Percentiles rank a stretch among this genome's conserved stretches.
These are phyloP conservation scores for Toxotes jaculatrix DNA, from an alignment of 2,113 vertebrate species.

Conservation along the genomic window DNA sequence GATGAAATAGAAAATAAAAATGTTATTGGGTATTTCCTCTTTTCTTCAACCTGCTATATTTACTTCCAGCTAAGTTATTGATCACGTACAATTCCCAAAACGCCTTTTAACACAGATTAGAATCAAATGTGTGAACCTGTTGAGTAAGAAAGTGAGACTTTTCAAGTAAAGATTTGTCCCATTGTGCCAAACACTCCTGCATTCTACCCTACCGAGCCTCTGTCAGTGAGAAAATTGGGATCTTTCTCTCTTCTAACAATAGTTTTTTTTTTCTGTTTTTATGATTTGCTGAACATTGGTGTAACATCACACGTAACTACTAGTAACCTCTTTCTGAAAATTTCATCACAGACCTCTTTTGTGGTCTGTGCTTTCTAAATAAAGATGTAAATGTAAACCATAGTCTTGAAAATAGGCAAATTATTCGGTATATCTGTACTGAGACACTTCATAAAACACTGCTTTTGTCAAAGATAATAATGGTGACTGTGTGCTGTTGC, in stretches of 20 bases:
- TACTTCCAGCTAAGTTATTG: conserved; percentile 49
- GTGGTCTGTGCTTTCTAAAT: conserved; percentile 44
- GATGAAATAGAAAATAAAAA: not conserved
- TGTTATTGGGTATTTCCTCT: conserved; percentile 16
- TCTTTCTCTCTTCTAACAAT: conserved; percentile 49
- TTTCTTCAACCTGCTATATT: conserved; percentile 38
- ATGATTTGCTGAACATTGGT: conserved; percentile 52
- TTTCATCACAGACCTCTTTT: conserved; percentile 50
- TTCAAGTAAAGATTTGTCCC: conserved; percentile 25
- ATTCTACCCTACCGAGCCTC: conserved; percentile 20
- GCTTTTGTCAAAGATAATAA: conserved; percentile 9
- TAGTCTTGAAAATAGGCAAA: conserved; percentile 29
- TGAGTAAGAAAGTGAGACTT: conserved; percentile 28
- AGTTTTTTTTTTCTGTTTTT: conserved; percentile 47
- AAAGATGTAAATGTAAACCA: conserved; percentile 38
- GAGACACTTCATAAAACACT: conserved; percentile 23
- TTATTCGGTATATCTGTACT: conserved; percentile 20
- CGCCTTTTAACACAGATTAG: conserved; percentile 25
- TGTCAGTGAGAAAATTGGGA: conserved; percentile 48
- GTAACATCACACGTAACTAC: conserved; percentile 49
- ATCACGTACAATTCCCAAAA: conserved; percentile 39
- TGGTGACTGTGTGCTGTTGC: not conserved
- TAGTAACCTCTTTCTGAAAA: conserved; percentile 49
- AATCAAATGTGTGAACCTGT: conserved; percentile 7
- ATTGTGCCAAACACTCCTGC: conserved; percentile 39